Evolutionary conservation across 2,888 invertebrate species (phyloP).

Genomic region (Megamerina dolium): DNA sequence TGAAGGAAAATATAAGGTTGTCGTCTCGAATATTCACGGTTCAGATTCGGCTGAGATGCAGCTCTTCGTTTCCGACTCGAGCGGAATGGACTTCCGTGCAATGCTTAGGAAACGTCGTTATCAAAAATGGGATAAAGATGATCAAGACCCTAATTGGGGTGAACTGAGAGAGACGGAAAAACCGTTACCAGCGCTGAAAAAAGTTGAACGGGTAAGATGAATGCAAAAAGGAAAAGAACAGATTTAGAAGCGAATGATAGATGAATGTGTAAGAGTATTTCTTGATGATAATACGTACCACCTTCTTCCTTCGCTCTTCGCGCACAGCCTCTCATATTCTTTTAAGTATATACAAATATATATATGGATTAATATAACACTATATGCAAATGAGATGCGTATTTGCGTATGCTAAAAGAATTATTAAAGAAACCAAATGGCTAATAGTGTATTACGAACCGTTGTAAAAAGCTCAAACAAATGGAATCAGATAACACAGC

Average conservation of each 20-base stretch:
- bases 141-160: slow-evolving; percentile 89
- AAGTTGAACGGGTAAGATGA: slow-evolving; percentile 79
- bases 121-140: slow-evolving; percentile 86
- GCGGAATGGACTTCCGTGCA: slow-evolving; percentile 98
- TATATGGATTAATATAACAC: too few species aligned
- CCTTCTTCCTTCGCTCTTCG: too few species aligned
- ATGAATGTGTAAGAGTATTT: not conserved
- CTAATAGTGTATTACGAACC: too few species aligned
- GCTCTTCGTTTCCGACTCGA: slow-evolving; percentile 94
- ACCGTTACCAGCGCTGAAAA: slow-evolving; percentile 79
- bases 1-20: slow-evolving; percentile 92
- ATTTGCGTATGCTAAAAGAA: too few species aligned
- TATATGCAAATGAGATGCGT: too few species aligned
- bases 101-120: slow-evolving; percentile 96
- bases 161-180: slow-evolving; percentile 88
- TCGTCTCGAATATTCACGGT: slow-evolving; percentile 88
- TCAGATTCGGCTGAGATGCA: slow-evolving; percentile 94
- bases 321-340: too few species aligned
- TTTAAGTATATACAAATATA: too few species aligned
- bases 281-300: too few species aligned
- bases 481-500: too few species aligned
- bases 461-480: too few species aligned
- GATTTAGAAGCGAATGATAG: not conserved
- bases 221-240: slow-evolving; percentile 2
- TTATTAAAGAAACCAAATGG: too few species aligned